Base-by-base conservation (phyloP, 2,797 vertebrate genomes). In the Hoplostethus atlanticus region DNA sequence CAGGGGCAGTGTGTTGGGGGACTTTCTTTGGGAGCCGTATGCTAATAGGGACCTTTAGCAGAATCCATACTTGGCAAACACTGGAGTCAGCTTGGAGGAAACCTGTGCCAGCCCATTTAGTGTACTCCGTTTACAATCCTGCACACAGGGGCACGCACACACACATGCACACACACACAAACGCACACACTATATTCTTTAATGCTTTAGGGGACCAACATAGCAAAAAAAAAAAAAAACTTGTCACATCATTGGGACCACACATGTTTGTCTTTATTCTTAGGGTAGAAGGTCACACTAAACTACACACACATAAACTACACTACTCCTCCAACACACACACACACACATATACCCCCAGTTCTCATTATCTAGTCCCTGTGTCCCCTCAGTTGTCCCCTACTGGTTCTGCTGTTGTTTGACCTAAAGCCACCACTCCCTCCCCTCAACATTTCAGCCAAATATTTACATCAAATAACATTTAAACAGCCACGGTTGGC, bases 381-480 rank as follows among this genome's bases (percentile, higher is more conserved):
- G 30, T 60, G 55, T 53, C 38, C 63, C 46, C 68, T 88, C 70
- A 50, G 81, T 62, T 62, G 58, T 73, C 62, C 73, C 83, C 72
- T 68, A 76, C 69, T 77, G 55, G 63, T 7, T 25, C 53, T 28
- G 73, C 71, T 69, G 71, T 77, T 82, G 81, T 81, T 79, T 84
- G 82, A 72, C 76, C 61, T 78, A 80, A 73, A 40, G 38, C 38
- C 38, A 40, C 38, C 17, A 47, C 76, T 68, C 55, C 54, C 62
- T 76, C 67, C 68, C 73, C 64, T 57, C 66, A 86, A 87, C 80
- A 77, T 79, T 60, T 34, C 36, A 21, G 68, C 59, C 80, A 84
- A 88, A 92, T 87, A 90, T 91, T 89, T 89, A 85, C 85, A 70
- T 81, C 80, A 79, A 80, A 83, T 89, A 91, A 89, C 81, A 91